Percentiles rank a stretch among this genome's conserved stretches.
phyloP scores from a whole-genome alignment of 2,888 invertebrate genomes.

The Ethmia dodecea region DNA sequence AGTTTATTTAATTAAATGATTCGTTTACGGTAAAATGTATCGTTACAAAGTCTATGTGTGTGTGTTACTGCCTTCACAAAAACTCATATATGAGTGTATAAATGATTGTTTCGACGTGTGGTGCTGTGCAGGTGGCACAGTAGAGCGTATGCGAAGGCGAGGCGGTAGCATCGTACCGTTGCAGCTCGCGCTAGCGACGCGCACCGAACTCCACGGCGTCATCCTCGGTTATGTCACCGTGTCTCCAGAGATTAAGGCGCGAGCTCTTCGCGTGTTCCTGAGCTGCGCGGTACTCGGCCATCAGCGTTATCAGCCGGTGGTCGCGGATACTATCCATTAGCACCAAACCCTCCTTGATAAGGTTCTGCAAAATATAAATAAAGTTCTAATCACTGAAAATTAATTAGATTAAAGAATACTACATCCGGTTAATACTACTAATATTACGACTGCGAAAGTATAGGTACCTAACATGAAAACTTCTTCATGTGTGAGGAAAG shows the following conservation, averaged over 20 bases:
- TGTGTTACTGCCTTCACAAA: conserved; percentile 25
- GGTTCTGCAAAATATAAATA: conserved; percentile 69
- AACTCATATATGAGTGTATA: conserved; percentile 39
- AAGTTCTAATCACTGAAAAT: too few relatives aligned
- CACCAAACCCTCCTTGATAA: conserved; percentile 92
- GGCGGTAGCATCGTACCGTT: conserved; percentile 32
- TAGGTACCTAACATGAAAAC: too few relatives aligned
- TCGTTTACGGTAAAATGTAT: not conserved
- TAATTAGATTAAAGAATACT: too few relatives aligned
- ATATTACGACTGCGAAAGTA: too few relatives aligned
- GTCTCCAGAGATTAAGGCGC: conserved; percentile 96
- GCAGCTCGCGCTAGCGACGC: conserved; percentile 53
- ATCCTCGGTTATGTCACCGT: conserved; percentile 98
- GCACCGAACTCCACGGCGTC: conserved; percentile 82
- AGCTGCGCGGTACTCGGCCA: conserved; percentile 89
- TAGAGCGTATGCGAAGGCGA: conserved; percentile 30
- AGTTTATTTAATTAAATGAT: too few relatives aligned
- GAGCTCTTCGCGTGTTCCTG: conserved; percentile 91
- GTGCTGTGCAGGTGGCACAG: conserved; percentile 48
- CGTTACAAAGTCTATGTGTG: too few relatives aligned
- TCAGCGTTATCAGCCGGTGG: conserved; percentile 86
- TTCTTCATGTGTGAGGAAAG: too few relatives aligned
- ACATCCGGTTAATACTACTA: too few relatives aligned
- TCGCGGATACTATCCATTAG: conserved; percentile 90
- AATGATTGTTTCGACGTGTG: conserved; percentile 36